Conservation (phyloP, 2,113 vertebrate species). For the Meles meles region DNA sequence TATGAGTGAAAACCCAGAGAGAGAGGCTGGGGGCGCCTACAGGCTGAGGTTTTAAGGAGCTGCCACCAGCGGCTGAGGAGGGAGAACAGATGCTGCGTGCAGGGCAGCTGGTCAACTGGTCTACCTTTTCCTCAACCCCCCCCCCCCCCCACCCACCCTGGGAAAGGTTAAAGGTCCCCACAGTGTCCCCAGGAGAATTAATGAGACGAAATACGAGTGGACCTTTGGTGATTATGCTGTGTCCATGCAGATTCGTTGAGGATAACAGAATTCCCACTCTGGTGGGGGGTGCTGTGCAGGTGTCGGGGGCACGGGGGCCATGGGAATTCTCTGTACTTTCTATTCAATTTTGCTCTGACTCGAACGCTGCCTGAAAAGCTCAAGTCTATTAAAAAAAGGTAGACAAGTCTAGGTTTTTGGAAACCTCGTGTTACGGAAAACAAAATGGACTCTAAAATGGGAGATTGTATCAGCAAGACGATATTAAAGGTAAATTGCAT, state of each 20-base stretch:
- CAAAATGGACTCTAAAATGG: background rate
- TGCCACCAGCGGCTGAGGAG: background rate
- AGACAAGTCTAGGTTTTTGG: background rate
- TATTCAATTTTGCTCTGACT: background rate
- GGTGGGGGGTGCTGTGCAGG: fast-evolving
- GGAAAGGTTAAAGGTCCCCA: background rate
- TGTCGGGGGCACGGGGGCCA: fast-evolving
- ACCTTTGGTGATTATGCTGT: background rate
- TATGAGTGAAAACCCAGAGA: background rate
- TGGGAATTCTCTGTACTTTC: background rate
- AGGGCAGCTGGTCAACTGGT: no score
- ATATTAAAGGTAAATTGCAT: background rate
- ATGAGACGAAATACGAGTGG: background rate
- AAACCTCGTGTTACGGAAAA: background rate
- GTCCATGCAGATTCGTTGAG: fast-evolving
- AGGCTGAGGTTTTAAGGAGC: background rate
- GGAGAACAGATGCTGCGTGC: background rate
- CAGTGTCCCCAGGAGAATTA: background rate
- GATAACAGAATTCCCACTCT: background rate
- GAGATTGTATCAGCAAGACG: background rate
- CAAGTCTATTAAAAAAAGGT: background rate
- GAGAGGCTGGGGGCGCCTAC: background rate
- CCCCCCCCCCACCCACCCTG: no score
- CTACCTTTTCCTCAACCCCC: background rate
- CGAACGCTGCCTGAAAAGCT: background rate